Conservation (phyloP, 2,797 vertebrate species). For the Pelobates cultripes region DNA sequence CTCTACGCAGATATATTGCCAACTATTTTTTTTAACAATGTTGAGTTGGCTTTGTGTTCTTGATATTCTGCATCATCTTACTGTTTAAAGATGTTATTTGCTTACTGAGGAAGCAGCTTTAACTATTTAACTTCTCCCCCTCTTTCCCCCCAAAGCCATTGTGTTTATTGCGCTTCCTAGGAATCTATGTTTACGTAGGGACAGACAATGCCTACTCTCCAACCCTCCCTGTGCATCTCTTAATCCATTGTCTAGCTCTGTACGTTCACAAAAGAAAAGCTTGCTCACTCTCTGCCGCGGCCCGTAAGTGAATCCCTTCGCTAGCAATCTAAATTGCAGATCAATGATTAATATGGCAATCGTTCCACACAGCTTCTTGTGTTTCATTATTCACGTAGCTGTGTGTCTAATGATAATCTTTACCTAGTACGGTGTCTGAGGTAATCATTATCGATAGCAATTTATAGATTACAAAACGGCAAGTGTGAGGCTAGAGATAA, state of each 20-base stretch:
- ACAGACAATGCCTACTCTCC: background rate
- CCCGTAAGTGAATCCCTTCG: background rate
- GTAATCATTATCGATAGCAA: background rate
- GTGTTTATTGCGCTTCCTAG: background rate
- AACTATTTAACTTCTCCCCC: no score
- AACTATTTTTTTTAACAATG: no score
- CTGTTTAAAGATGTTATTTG: no score
- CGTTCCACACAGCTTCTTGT: background rate
- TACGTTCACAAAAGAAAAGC: background rate
- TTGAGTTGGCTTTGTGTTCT: no score
- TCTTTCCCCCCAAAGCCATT: no score
- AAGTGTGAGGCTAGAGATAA: background rate
- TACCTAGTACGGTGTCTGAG: background rate
- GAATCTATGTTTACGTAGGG: background rate
- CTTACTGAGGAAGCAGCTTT: no score
- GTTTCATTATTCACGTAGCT: background rate
- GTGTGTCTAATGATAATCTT: background rate
- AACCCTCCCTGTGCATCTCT: background rate
- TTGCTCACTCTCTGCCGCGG: background rate
- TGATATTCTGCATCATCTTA: no score
- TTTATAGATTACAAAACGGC: background rate
- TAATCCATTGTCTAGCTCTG: background rate
- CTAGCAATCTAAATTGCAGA: conserved; percentile 10
- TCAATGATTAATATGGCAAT: background rate
- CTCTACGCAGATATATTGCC: no score